Conservation (phyloP, 2,797 vertebrate species). For the Phoeniculus purpureus region DNA sequence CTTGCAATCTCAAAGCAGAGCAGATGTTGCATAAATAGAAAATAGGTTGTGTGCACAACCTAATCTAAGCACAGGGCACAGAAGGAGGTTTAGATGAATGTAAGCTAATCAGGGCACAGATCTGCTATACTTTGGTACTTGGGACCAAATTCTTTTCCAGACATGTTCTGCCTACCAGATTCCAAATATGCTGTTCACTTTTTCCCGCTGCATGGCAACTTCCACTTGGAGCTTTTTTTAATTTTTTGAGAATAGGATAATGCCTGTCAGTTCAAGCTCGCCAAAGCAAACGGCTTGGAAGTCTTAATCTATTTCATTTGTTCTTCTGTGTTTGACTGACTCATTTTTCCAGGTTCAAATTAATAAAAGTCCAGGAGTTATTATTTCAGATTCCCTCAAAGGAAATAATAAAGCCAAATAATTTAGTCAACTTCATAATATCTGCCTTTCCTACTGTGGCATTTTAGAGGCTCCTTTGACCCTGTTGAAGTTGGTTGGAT, state of each 20-base stretch:
- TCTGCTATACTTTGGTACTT: constrained; percentile 13
- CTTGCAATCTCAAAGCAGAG: constrained; percentile 52
- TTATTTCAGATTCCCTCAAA: neutral
- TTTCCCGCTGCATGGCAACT: neutral
- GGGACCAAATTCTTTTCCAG: neutral
- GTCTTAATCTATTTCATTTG: neutral
- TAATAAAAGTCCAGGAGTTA: neutral
- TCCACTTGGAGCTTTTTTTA: neutral
- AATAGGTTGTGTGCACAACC: constrained; percentile 64
- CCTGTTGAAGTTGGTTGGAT: neutral
- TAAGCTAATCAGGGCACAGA: constrained; percentile 35
- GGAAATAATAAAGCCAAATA: neutral
- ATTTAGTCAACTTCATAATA: neutral
- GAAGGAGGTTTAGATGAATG: constrained; percentile 49
- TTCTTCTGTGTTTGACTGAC: neutral
- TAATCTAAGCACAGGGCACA: constrained; percentile 46
- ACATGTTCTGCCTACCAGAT: neutral
- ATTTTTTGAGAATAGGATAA: neutral
- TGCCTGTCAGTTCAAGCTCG: neutral
- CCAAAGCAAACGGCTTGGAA: neutral
- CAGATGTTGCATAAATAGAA: constrained; percentile 71
- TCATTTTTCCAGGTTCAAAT: neutral
- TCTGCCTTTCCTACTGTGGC: neutral
- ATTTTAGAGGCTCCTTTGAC: neutral
- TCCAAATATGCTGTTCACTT: neutral